phyloP scores from a whole-genome alignment of 1,140 invertebrate genomes.

The Choristoneura fumiferana region DNA sequence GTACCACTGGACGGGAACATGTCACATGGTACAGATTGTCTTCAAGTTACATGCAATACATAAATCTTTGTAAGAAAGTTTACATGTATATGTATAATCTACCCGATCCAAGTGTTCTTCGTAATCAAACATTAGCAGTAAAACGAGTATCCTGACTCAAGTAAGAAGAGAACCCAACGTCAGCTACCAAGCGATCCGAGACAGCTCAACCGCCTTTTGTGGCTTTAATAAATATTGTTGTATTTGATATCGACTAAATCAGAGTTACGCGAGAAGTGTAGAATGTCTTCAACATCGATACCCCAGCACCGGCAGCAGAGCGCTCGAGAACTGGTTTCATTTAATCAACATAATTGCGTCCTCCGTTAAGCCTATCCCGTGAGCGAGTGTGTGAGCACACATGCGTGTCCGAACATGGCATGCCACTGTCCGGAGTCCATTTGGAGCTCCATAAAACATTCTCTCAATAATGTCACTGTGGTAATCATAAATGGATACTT shows the following conservation, averaged over 20 bases:
- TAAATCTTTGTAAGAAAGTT: no score
- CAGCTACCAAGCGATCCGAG: background rate
- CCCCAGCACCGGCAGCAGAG: conserved; percentile 35
- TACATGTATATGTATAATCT: no score
- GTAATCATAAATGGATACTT: no score
- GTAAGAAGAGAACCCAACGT: no score
- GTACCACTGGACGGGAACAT: no score
- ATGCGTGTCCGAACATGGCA: conserved; percentile 8
- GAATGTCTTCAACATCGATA: conserved; percentile 35
- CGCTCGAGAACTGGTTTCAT: conserved; percentile 56
- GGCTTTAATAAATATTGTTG: background rate
- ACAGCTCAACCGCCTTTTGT: no score
- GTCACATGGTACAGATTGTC: no score
- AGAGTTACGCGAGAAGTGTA: conserved; percentile 18
- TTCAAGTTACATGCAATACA: no score
- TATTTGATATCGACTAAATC: conserved; percentile 5
- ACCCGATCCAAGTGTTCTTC: no score
- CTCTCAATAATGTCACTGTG: conserved; percentile 2
- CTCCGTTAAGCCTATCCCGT: conserved; percentile 57
- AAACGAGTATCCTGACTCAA: no score
- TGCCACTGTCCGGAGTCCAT: background rate
- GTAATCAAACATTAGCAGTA: no score
- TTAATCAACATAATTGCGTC: conserved; percentile 72
- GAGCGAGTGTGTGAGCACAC: conserved; percentile 32
- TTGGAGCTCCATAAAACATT: conserved; percentile 1